Conservation (phyloP, 2,113 vertebrate species). For the Salvelinus fontinalis region DNA sequence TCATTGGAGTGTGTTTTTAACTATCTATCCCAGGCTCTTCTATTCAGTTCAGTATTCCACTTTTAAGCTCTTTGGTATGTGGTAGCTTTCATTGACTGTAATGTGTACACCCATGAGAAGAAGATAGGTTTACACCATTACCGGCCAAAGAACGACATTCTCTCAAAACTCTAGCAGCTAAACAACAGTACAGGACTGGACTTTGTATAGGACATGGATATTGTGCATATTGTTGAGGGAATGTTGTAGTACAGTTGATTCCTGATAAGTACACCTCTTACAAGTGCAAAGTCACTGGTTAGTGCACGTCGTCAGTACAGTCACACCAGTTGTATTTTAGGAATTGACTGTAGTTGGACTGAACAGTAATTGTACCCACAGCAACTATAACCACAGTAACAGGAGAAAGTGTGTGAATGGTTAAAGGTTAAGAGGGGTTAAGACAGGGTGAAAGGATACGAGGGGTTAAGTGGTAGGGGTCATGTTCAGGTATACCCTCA, state of each 20-base stretch:
- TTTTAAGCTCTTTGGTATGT: slow-evolving; percentile 55
- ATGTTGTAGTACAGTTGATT: too few relatives aligned
- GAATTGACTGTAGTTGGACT: neutral
- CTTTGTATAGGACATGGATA: slow-evolving; percentile 5
- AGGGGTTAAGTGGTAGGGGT: neutral
- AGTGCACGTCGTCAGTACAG: too few relatives aligned
- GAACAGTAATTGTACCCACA: too few relatives aligned
- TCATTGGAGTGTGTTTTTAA: neutral
- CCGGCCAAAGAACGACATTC: slow-evolving; percentile 26
- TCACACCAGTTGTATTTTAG: too few relatives aligned
- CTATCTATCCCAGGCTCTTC: slow-evolving; percentile 34
- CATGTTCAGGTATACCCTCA: slow-evolving; percentile 56
- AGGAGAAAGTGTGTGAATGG: too few relatives aligned
- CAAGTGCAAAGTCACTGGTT: too few relatives aligned
- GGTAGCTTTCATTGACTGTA: slow-evolving; percentile 42
- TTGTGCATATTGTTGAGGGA: neutral
- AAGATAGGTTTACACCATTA: slow-evolving; percentile 24
- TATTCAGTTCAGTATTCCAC: slow-evolving; percentile 51
- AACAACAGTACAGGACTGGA: neutral
- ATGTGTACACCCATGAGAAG: slow-evolving; percentile 35
- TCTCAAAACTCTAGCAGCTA: slow-evolving; percentile 20
- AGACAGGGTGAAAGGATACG: too few relatives aligned
- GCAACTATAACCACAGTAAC: neutral
- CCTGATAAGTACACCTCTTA: too few relatives aligned
- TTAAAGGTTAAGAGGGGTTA: too few relatives aligned